These are phyloP conservation scores for Denticeps clupeoides DNA, from an alignment of 2,797 vertebrate genomes.

Conservation along the genomic window DNA sequence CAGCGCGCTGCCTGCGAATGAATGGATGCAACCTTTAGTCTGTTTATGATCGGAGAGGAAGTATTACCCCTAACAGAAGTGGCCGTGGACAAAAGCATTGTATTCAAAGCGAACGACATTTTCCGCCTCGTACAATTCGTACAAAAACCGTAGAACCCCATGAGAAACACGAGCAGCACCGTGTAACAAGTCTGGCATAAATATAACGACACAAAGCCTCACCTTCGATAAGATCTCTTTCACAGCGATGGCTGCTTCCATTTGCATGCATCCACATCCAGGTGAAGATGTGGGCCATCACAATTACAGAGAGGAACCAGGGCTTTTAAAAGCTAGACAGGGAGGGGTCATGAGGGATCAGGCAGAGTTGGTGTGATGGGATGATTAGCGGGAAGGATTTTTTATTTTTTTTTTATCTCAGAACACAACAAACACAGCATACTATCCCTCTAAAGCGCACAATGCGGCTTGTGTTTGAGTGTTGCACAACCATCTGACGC, in stretches of 20 bases:
- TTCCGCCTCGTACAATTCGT: conserved; percentile 20
- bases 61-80: conserved; percentile 24
- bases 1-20: background rate
- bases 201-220: too few relatives aligned
- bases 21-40: conserved; percentile 2
- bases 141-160: conserved; percentile 4
- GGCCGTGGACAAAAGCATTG: conserved; percentile 18
- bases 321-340: background rate
- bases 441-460: background rate
- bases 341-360: background rate
- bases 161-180: background rate
- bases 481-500: background rate
- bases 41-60: conserved; percentile 26
- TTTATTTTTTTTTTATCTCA: too few relatives aligned
- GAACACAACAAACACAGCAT: background rate
- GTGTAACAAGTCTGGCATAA: too few relatives aligned
- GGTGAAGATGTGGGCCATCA: too few relatives aligned
- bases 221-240: too few relatives aligned
- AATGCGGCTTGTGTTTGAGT: conserved; percentile 7
- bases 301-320: too few relatives aligned
- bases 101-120: conserved; percentile 8
- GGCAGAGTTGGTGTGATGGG: background rate
- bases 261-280: too few relatives aligned
- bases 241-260: too few relatives aligned
- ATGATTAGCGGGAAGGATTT: conserved; percentile 6